Percentiles rank a stretch among this genome's conserved stretches.
Evolutionary conservation across 2,888 invertebrate genomes (phyloP).

Genomic region (Apamea monoglypha): DNA sequence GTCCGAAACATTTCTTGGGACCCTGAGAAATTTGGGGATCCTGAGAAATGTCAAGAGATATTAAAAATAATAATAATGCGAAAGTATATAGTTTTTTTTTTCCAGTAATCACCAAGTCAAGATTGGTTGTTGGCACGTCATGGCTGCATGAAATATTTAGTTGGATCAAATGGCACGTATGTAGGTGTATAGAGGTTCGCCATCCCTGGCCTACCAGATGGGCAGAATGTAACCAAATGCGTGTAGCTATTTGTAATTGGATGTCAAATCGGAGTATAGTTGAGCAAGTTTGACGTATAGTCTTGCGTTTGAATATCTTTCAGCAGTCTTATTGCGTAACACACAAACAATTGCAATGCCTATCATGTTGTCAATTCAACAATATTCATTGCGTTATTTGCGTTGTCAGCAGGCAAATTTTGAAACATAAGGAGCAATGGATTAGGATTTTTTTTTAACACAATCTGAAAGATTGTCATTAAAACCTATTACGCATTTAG

Average conservation of each 20-base stretch:
- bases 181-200: too few species aligned
- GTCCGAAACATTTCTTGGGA: too few species aligned
- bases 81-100: too few species aligned
- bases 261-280: slow-evolving; percentile 37
- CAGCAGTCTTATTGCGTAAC: background rate
- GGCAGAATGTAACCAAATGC: slow-evolving; percentile 8
- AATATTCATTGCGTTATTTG: background rate
- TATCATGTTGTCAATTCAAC: too few species aligned
- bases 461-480: background rate
- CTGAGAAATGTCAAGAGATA: too few species aligned
- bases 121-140: too few species aligned
- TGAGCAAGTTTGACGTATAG: slow-evolving; percentile 27
- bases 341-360: background rate
- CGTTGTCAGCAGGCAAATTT: too few species aligned
- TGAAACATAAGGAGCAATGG: background rate
- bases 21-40: too few species aligned
- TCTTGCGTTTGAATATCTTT: slow-evolving; percentile 24
- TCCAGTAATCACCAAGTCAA: too few species aligned
- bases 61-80: too few species aligned
- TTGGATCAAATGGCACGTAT: too few species aligned
- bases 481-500: background rate
- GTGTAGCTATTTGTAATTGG: slow-evolving; percentile 38
- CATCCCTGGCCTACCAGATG: slow-evolving; percentile 15
- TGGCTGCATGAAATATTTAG: too few species aligned
- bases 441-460: background rate